These are phyloP conservation scores for Archips crataeganus DNA, from an alignment of 2,888 invertebrate species.

Conservation along the genomic window DNA sequence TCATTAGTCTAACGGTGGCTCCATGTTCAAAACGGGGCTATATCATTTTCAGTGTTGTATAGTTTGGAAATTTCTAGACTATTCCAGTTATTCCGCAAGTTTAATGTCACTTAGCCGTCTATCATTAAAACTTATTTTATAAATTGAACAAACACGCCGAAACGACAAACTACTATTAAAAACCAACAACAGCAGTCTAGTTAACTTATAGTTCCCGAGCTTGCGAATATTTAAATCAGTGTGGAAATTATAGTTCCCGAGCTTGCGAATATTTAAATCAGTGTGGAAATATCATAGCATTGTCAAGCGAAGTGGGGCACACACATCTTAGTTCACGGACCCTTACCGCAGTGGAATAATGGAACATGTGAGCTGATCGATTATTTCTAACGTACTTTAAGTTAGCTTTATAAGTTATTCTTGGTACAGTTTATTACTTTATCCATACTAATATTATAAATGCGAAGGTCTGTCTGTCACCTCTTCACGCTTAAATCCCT, in stretches of 20 bases:
- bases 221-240: conserved; percentile 1
- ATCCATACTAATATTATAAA: too few species aligned
- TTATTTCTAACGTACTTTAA: neutral
- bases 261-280: neutral
- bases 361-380: neutral
- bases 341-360: conserved; percentile 1
- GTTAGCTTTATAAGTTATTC: neutral
- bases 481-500: too few species aligned
- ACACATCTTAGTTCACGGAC: neutral
- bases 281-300: neutral
- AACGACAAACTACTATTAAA: conserved; percentile 5
- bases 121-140: neutral
- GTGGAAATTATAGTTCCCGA: neutral
- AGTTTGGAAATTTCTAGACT: too few species aligned
- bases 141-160: neutral
- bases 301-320: neutral
- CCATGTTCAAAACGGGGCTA: too few species aligned
- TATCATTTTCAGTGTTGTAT: neutral
- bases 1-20: too few species aligned
- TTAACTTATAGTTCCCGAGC: neutral
- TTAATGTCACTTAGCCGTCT: too few species aligned
- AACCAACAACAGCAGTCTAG: conserved; percentile 1
- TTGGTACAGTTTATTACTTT: too few species aligned
- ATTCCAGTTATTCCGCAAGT: too few species aligned
- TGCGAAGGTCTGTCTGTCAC: too few species aligned